Base-by-base conservation (phyloP, 2,888 invertebrate species). In the Monopis laevigella region DNA sequence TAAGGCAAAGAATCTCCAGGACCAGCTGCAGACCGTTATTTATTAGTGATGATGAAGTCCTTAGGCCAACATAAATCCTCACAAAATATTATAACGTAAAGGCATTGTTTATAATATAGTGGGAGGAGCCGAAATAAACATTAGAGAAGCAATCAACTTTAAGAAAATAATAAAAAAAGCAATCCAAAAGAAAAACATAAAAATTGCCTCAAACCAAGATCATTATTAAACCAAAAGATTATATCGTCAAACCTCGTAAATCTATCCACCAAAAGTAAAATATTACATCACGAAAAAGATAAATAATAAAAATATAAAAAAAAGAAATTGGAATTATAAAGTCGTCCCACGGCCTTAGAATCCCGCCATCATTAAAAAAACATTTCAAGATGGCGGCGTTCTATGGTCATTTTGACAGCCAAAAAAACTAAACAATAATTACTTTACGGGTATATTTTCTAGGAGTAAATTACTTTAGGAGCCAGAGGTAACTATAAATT, bases 241-340 rank as follows among this genome's bases (percentile, higher is more conserved):
- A 32, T 32, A 32, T 32, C 32, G 16, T 17, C 14, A 32, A 13
- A 17, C 12, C 4, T 14, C 14, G 14, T 32, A 32, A 32, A 32
- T 32, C 32, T 32, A n/a, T 17, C 34, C n/a, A 21, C 36, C 36
- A n/a, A 10, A n/a, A 39, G n/a, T 12, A 39, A 24, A 39, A 12
- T 39, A 39, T 39, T n/a, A 39, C 26, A 26, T 39, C 39, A 39
- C 13, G 26, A 27, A 12, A n/a, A 28, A 28, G 12, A 39, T 39
- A 39, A 24, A 38, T 38, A 39, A 16, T 14, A 51, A 54, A 32
- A 28, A 8, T 7, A 21, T 21, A 56, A 59, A 51, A 48, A 52
- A 52, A 52, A 60, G 56, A 59, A 55, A 50, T 61, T 66, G 62
- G 70, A 68, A 67, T 74, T 72, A 74, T 74, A 73, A 67, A 73